Conservation (phyloP, 1,140 invertebrate genomes). For the Lepidurus packardi region DNA sequence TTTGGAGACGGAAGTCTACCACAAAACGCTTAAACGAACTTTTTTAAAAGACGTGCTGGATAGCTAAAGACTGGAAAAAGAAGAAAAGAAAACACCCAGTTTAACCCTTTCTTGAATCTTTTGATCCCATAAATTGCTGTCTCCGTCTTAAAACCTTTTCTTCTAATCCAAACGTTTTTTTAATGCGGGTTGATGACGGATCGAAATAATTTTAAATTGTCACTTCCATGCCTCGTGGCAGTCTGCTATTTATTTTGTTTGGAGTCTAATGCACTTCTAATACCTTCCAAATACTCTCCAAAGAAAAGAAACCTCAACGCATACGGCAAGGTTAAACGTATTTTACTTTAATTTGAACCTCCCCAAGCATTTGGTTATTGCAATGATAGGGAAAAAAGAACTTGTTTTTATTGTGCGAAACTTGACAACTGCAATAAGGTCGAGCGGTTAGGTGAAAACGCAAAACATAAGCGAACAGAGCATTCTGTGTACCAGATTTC, state of each 20-base stretch:
- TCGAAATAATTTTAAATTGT: background rate
- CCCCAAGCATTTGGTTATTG: background rate
- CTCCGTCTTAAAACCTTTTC: background rate
- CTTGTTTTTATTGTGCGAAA: background rate
- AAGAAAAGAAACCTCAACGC: background rate
- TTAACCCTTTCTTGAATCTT: background rate
- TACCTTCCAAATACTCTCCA: constrained; percentile 4
- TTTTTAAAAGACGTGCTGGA: background rate
- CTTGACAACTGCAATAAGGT: constrained; percentile 13
- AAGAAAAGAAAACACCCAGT: background rate
- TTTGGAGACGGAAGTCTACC: background rate
- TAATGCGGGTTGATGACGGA: background rate
- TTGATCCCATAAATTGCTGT: background rate
- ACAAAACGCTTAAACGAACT: background rate
- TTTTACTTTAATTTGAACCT: background rate
- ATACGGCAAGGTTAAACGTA: background rate
- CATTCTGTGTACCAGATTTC: constrained; percentile 16
- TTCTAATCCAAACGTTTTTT: background rate
- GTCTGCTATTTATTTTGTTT: background rate
- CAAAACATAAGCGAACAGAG: constrained; percentile 11
- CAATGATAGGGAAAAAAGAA: background rate
- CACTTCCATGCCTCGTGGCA: background rate
- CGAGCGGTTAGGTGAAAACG: background rate
- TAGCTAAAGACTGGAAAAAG: background rate
- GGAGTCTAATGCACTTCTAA: background rate